Evolutionary conservation across 2,888 invertebrate species (phyloP).

Genomic region (Pterostichus madidus): DNA sequence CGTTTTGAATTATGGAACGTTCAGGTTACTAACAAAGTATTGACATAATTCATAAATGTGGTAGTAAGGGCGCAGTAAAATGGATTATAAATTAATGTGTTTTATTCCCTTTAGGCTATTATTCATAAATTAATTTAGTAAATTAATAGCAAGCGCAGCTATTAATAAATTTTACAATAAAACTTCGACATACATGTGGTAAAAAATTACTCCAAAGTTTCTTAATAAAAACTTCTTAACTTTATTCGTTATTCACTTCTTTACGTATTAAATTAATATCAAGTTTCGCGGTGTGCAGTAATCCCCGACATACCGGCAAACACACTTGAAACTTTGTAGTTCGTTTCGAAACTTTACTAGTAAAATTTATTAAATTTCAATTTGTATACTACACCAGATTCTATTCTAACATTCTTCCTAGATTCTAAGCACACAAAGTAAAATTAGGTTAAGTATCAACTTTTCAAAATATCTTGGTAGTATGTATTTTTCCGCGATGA

Average conservation of each 20-base stretch:
- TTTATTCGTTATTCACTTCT: conserved; percentile 46
- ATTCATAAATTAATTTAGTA: conserved; percentile 34
- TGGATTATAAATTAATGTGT: neutral
- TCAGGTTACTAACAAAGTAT: no score
- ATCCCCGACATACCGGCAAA: conserved; percentile 3
- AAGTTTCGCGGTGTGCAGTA: conserved; percentile 5
- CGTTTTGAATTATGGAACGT: no score
- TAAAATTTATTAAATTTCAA: conserved; percentile 35
- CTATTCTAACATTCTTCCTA: no score
- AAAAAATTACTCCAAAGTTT: conserved; percentile 28
- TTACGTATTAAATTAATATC: conserved; percentile 46
- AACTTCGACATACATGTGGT: conserved; percentile 26
- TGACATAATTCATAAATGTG: no score
- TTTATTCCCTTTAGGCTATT: conserved; percentile 3
- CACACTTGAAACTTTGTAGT: conserved; percentile 15
- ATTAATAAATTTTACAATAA: conserved; percentile 31
- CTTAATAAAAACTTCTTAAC: conserved; percentile 45
- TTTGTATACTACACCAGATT: neutral
- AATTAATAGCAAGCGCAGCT: conserved; percentile 28
- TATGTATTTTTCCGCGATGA: no score
- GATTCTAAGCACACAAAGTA: no score
- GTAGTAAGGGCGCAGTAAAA: no score
- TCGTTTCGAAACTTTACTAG: conserved; percentile 20
- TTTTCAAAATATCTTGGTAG: no score
- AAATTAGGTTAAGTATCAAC: no score